Conservation (phyloP, 2,113 vertebrate species). For the Tetraodon nigroviridis region DNA sequence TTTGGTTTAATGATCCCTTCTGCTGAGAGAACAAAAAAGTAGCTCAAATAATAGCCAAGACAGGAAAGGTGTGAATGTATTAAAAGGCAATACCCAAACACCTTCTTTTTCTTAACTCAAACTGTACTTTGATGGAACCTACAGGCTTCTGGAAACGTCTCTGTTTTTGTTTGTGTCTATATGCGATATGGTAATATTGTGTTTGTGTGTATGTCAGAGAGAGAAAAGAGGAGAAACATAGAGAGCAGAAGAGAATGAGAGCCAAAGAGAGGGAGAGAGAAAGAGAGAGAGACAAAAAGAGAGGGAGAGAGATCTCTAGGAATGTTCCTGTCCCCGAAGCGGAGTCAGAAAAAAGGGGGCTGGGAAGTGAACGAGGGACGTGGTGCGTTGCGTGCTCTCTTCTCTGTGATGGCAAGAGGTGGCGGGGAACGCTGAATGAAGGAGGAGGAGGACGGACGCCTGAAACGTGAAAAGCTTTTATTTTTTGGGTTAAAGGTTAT, state of each 20-base stretch:
- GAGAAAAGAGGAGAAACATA: no score
- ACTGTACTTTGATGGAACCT: conserved; percentile 30
- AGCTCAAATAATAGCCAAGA: conserved; percentile 52
- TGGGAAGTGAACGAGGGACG: conserved; percentile 21
- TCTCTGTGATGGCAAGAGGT: conserved; percentile 44
- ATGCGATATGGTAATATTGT: no score
- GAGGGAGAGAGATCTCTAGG: no score
- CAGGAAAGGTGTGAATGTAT: conserved; percentile 7
- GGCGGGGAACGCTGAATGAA: conserved; percentile 48
- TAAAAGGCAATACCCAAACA: conserved; percentile 42
- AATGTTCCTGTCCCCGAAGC: conserved; percentile 24
- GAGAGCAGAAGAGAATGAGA: no score
- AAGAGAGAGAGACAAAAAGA: no score
- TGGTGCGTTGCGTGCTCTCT: conserved; percentile 18
- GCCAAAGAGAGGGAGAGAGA: no score
- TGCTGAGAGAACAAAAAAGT: conserved; percentile 57
- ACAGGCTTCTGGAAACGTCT: conserved; percentile 38
- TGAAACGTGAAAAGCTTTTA: conserved; percentile 66
- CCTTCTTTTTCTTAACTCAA: not conserved
- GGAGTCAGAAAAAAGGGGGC: conserved; percentile 42
- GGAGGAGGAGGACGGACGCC: no score
- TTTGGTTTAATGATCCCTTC: conserved; percentile 72
- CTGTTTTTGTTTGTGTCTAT: conserved; percentile 36
- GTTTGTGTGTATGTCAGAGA: no score
- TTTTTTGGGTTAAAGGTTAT: conserved; percentile 32